phyloP scores from a whole-genome alignment of 2,888 invertebrate genomes.

The Actias luna region DNA sequence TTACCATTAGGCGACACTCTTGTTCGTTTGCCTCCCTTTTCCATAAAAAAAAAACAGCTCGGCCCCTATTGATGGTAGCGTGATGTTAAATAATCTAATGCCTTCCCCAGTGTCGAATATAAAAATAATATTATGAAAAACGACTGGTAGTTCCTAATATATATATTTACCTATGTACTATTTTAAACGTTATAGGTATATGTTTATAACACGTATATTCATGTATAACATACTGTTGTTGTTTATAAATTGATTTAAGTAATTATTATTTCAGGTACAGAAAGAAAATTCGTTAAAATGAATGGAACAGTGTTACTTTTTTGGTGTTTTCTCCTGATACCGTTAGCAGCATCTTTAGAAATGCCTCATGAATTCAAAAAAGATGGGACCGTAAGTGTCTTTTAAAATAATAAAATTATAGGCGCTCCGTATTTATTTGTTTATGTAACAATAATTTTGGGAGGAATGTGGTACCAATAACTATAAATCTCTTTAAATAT shows the following conservation, averaged over 20 bases:
- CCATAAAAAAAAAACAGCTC: too few species aligned
- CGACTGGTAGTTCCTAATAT: too few species aligned
- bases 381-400: slow-evolving; percentile 34
- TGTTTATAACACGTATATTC: too few species aligned
- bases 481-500: neutral
- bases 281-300: slow-evolving; percentile 30
- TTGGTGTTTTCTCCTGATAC: slow-evolving; percentile 40
- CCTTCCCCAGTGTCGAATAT: too few species aligned
- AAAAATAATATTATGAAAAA: too few species aligned
- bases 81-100: too few species aligned
- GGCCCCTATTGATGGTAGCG: too few species aligned
- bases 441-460: neutral
- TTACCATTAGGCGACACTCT: too few species aligned
- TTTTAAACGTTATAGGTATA: too few species aligned
- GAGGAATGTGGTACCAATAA: neutral
- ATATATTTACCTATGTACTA: too few species aligned
- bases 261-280: slow-evolving; percentile 17
- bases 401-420: neutral
- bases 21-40: too few species aligned
- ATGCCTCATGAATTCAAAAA: slow-evolving; percentile 42
- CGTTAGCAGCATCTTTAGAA: slow-evolving; percentile 40
- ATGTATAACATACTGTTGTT: neutral
- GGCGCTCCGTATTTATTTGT: neutral
- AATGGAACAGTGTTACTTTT: slow-evolving; percentile 35
- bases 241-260: neutral